Evolutionary conservation across 2,113 vertebrate species (phyloP).

Genomic region (Perca fluviatilis): DNA sequence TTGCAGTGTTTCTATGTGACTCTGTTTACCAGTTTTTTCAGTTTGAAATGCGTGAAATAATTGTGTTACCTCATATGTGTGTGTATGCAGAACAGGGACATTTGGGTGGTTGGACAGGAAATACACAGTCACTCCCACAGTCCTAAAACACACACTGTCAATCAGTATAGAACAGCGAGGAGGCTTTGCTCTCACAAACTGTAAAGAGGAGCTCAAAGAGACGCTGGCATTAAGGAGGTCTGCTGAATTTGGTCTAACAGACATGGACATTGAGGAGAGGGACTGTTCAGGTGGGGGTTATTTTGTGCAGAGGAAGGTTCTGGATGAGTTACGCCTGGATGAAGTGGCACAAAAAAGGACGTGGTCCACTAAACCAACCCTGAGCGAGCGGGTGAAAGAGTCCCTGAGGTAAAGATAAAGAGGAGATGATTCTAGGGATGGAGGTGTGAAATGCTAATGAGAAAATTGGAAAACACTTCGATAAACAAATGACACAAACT

Average conservation of each 20-base stretch:
- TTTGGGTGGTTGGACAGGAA: conserved; percentile 25
- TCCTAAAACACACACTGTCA: conserved; percentile 34
- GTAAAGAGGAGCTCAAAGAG: background rate
- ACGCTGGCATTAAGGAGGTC: background rate
- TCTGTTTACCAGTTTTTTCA: too few relatives aligned
- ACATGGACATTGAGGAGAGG: conserved; percentile 35
- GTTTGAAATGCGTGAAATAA: too few relatives aligned
- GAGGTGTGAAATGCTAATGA: background rate
- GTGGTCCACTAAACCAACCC: conserved; percentile 21
- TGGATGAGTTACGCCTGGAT: conserved; percentile 88
- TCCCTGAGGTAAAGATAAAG: conserved; percentile 56
- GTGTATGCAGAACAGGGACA: conserved; percentile 2
- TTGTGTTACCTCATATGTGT: too few relatives aligned
- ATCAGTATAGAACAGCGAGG: conserved; percentile 16
- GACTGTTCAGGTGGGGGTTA: conserved; percentile 45
- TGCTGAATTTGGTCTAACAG: conserved; percentile 1
- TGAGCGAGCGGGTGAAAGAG: conserved; percentile 66
- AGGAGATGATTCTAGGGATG: conserved; percentile 25
- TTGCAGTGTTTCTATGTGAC: background rate
- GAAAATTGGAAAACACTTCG: background rate
- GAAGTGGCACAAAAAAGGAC: conserved; percentile 80
- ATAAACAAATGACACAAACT: background rate
- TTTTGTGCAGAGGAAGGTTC: conserved; percentile 69
- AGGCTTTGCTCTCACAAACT: conserved; percentile 7
- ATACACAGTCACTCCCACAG: conserved; percentile 56